Evolutionary conservation across 2,888 invertebrate species (phyloP).

Genomic region (Machimus atricapillus): DNA sequence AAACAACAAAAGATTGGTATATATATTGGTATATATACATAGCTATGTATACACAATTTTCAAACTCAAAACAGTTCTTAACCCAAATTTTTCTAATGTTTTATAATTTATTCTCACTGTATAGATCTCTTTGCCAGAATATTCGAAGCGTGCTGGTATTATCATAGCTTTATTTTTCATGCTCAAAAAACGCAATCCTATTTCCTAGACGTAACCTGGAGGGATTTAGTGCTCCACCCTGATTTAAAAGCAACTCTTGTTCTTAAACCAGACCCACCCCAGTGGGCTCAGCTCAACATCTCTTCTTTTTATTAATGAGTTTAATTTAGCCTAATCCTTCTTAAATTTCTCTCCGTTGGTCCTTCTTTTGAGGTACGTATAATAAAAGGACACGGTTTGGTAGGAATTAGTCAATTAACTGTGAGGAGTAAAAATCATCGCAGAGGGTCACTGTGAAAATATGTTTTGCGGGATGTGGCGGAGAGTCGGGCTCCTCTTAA

Average conservation of each 20-base stretch:
- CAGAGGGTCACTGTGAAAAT: slow-evolving; percentile 38
- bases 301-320: slow-evolving; percentile 42
- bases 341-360: slow-evolving; percentile 28
- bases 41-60: no score
- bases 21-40: no score
- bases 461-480: slow-evolving; percentile 15
- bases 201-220: background rate
- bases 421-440: slow-evolving; percentile 22
- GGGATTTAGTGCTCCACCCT: background rate
- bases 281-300: background rate
- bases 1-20: no score
- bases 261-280: background rate
- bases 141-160: background rate
- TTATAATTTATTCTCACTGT: background rate
- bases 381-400: slow-evolving; percentile 33
- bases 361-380: background rate
- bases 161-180: background rate
- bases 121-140: background rate
- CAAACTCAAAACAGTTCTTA: no score
- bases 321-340: slow-evolving; percentile 41
- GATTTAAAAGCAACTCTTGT: background rate
- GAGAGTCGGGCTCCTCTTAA: slow-evolving; percentile 12
- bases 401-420: slow-evolving; percentile 38
- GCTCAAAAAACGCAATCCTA: background rate
- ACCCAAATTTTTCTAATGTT: no score